Conservation (phyloP, 1,140 invertebrate species). For the Nomia melanderi region DNA sequence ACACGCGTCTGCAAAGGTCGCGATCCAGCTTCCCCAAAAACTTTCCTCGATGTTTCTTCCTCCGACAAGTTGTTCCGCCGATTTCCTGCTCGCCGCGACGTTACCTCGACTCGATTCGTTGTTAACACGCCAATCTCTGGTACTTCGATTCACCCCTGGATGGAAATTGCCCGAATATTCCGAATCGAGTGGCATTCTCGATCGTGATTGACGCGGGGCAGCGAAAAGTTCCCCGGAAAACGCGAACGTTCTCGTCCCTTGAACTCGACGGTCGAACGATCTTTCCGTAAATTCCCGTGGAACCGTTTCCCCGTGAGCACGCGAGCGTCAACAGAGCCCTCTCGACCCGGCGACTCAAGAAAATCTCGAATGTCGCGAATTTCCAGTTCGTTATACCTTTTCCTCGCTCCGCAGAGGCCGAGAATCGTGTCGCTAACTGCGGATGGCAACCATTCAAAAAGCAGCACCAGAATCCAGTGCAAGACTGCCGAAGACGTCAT, state of each 20-base stretch:
- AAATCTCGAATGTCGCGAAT: constrained; percentile 35
- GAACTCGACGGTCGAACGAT: neutral
- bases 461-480: constrained; percentile 65
- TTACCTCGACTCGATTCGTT: too few relatives aligned
- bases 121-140: too few relatives aligned
- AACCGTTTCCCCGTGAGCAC: neutral
- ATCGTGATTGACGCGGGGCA: too few relatives aligned
- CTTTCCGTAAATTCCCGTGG: neutral
- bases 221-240: too few relatives aligned
- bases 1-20: neutral
- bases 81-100: neutral
- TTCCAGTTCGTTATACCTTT: constrained; percentile 62
- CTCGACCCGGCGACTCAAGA: constrained; percentile 6
- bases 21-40: constrained; percentile 45
- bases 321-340: neutral
- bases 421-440: constrained; percentile 65
- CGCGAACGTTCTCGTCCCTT: neutral
- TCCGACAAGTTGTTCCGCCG: neutral
- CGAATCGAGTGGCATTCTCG: neutral
- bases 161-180: neutral
- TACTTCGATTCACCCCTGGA: too few relatives aligned
- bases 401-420: constrained; percentile 58
- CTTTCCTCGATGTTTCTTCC: constrained; percentile 21
- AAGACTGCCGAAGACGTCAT: constrained; percentile 65
- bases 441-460: constrained; percentile 73